Base-by-base conservation (phyloP, 2,888 invertebrate genomes). In the Lucinisca nassula region DNA sequence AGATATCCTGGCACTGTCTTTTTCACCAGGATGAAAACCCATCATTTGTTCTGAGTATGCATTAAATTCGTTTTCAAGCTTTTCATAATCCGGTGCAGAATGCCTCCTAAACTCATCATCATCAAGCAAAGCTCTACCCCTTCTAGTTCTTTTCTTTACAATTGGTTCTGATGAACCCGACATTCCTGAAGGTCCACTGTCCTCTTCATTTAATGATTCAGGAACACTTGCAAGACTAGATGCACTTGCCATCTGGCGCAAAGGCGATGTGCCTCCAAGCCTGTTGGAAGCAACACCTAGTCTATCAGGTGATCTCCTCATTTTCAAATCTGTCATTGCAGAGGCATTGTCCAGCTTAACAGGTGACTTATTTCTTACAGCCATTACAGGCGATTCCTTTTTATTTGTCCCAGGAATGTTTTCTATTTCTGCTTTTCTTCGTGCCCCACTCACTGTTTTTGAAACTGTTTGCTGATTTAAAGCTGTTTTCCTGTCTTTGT, bases 141-240 rank as follows among this genome's bases (percentile, higher is more conserved):
- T 90, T 55, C 83, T 89, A 61, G 85, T 90, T 75, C 94, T 91
- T 72, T 90, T 91, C 67, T 89, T 91, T 3, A 94, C 91, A 40
- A 87, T 88, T 49, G 61, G 58, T 51, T 76, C 61, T 30, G 79
- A 27, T 35, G 45, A 73, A 37, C 61, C 17, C 24, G 70, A 58
- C 12, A 73, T 38, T 32, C 45, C 27, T 40, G 67, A 24, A 35
- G 61, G 30, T n/a, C 67, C 82, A 45, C 49, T 76, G 12, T 91
- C 86, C 37, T 92, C 92, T 17, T 95, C 95, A 67, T 87, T 77
- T 1, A 93, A 67, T 30, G 92, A 92, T 81, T 95, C 95, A 49
- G 95, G 95, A 32, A 95, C 95, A 92, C 93, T 95, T 24, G 94
- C 94, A 55, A 95, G 85, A 82, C 93, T 94, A 12, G 93, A 92